Evolutionary conservation across 2,888 invertebrate species (phyloP), one percentile per base, ranked within the genome.

Genomic region (Caenorhabditis macrosperma): DNA sequence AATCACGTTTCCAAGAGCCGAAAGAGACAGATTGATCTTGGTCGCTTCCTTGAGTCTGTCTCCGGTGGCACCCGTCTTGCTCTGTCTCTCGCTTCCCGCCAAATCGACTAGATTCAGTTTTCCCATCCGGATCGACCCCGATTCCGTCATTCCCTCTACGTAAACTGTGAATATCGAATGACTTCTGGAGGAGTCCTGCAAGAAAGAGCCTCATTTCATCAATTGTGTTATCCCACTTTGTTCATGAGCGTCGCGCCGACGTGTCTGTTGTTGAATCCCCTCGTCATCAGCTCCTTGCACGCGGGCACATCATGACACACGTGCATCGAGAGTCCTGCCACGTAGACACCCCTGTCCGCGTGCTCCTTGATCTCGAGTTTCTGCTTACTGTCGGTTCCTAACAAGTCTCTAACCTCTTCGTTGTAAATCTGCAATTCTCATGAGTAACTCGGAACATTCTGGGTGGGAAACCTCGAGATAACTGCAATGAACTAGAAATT

Each of bases 1-100:
- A 86, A 99, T 99, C 4, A 99, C 99, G 92, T 98, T 98, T 33
- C 98, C 98, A 69, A 99, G 92, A 0, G 97, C 97, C 0, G 98
- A 97, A 0, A 99, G 93, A 0, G 98, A 98, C 82, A 97, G 93
- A 93, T 98, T 98, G 82, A 99, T 99, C 92, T 97, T 98, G 0
- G 96, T 96, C 0, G 98, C 98, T 92, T 99, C 99, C 90, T 96
- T 87, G 60, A 89, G 69, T 5, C 89, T 66, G 55, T 89, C 86
- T 85, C 93, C 93, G 20, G 94, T 94, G n/a, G 98, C 95, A 67
- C 96, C 93, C 80, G 93, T 93, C 91, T 95, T 95, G 2, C 94
- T 93, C 91, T 95, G 95, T 75, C 95, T 91, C 89, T 96, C 96
- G 28, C 95, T 95, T 6, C 96, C 96, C 0, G 96, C 96, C 86